phyloP scores from a whole-genome alignment of 2,888 invertebrate species.

The Patella ulyssiponensis region DNA sequence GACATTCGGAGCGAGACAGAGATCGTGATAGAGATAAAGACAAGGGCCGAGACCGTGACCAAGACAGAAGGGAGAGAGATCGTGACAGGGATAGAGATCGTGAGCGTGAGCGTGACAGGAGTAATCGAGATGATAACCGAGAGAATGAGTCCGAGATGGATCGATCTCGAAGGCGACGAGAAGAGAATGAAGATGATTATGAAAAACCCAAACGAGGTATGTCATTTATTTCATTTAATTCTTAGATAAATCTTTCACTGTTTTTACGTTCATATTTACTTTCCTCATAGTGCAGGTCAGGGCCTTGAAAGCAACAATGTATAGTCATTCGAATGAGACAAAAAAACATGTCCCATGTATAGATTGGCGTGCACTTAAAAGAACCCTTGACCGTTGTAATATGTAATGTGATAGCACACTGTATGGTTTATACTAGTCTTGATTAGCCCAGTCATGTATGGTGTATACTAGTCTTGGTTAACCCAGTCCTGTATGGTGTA shows the following conservation, averaged over 20 bases:
- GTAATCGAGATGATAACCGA: slow-evolving; percentile 73
- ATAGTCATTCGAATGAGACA: too few relatives aligned
- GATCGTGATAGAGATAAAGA: slow-evolving; percentile 33
- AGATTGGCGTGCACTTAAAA: too few relatives aligned
- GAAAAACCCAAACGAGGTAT: slow-evolving; percentile 45
- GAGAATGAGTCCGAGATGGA: slow-evolving; percentile 53
- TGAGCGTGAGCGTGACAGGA: slow-evolving; percentile 39
- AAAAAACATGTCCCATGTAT: too few relatives aligned
- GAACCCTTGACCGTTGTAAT: too few relatives aligned
- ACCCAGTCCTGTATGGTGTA: too few relatives aligned
- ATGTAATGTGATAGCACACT: too few relatives aligned
- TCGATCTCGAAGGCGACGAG: slow-evolving; percentile 70
- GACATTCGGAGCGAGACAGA: slow-evolving; percentile 9
- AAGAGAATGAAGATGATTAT: slow-evolving; percentile 69
- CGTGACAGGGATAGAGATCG: slow-evolving; percentile 32
- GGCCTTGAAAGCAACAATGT: too few relatives aligned
- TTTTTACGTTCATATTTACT: not conserved
- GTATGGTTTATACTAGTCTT: too few relatives aligned
- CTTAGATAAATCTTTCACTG: not conserved
- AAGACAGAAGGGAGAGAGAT: slow-evolving; percentile 25
- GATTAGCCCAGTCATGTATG: too few relatives aligned
- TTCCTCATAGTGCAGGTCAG: too few relatives aligned
- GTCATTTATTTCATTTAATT: not conserved
- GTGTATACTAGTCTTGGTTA: too few relatives aligned
- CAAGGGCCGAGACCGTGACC: slow-evolving; percentile 24